Conservation (phyloP, 2,113 vertebrate genomes). For the Nerophis lumbriciformis region DNA sequence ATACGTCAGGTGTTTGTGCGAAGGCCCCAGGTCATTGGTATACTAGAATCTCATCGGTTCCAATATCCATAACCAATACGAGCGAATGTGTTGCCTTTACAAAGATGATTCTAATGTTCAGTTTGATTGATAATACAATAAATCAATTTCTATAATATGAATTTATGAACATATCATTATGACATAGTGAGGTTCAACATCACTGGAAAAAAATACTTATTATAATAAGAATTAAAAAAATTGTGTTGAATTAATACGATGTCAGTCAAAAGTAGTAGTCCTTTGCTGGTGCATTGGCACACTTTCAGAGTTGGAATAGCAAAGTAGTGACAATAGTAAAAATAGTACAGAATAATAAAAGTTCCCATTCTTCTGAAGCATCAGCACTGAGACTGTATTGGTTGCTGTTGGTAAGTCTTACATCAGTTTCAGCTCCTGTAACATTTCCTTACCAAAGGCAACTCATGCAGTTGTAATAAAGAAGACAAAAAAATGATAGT, state of each 20-base stretch:
- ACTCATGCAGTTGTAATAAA: conserved; percentile 2
- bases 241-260: not conserved
- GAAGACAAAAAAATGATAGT: conserved; percentile 3
- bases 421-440: conserved; percentile 44
- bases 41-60: too few relatives aligned
- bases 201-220: too few relatives aligned
- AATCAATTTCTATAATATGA: too few relatives aligned
- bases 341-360: conserved; percentile 13
- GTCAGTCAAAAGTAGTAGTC: not conserved
- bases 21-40: too few relatives aligned
- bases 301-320: not conserved
- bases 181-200: too few relatives aligned
- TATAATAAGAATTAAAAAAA: not conserved
- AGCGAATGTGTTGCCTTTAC: too few relatives aligned
- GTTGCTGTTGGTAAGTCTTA: conserved; percentile 43
- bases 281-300: not conserved
- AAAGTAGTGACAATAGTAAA: not conserved
- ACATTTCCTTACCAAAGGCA: conserved; percentile 36
- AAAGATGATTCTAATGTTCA: too few relatives aligned
- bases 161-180: too few relatives aligned
- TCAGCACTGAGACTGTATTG: conserved; percentile 30
- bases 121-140: too few relatives aligned
- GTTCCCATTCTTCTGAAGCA: conserved; percentile 23
- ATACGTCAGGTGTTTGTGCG: too few relatives aligned
- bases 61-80: too few relatives aligned